phyloP scores from a whole-genome alignment of 1,140 invertebrate species.

The Cotesia typhae region DNA sequence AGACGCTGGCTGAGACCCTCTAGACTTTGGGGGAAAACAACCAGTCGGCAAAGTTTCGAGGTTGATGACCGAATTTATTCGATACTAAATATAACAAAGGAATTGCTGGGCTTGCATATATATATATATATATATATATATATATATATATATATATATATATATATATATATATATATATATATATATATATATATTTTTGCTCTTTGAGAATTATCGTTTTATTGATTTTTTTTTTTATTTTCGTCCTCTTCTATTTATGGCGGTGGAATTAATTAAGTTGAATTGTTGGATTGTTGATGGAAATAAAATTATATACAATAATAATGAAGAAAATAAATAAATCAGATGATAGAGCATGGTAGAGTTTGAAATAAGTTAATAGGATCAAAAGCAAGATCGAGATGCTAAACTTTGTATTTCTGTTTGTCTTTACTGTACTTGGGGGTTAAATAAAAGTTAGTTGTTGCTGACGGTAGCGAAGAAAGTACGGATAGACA shows the following conservation, averaged over 20 bases:
- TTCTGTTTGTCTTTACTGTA: too few relatives aligned
- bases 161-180: background rate
- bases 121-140: background rate
- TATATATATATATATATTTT: background rate
- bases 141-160: background rate
- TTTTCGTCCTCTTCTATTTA: background rate
- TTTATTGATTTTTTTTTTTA: background rate
- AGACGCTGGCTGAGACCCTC: slow-evolving; percentile 1
- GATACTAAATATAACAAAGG: slow-evolving; percentile 15
- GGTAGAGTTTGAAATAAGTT: background rate
- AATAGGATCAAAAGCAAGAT: too few relatives aligned
- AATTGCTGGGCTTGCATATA: background rate
- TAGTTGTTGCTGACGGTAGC: too few relatives aligned
- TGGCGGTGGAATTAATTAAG: too few relatives aligned
- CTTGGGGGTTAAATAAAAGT: too few relatives aligned
- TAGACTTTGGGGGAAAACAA: slow-evolving; percentile 29
- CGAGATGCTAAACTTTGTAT: too few relatives aligned
- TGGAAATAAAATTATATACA: too few relatives aligned
- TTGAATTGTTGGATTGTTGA: too few relatives aligned
- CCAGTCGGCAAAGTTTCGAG: slow-evolving; percentile 27
- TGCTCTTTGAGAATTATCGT: background rate
- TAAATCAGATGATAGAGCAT: too few relatives aligned
- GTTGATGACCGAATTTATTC: slow-evolving; percentile 29
- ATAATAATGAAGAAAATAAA: too few relatives aligned
- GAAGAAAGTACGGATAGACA: too few relatives aligned